Evolutionary conservation across 1,140 invertebrate genomes (phyloP).

Genomic region (Lepeophtheirus salmonis): DNA sequence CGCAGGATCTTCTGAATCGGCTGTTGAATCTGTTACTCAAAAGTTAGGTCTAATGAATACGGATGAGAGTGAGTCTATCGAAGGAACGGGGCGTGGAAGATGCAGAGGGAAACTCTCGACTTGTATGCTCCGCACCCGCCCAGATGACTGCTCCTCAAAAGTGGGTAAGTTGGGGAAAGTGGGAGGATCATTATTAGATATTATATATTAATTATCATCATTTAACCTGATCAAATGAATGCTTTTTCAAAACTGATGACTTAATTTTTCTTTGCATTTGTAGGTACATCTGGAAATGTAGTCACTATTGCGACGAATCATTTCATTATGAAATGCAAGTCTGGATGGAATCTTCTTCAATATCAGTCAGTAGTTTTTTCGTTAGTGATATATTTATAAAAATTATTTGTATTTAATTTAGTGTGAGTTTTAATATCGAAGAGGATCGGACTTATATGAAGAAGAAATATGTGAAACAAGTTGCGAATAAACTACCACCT

Average conservation of each 20-base stretch:
- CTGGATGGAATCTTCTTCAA: background rate
- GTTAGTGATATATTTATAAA: too few relatives aligned
- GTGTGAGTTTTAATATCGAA: background rate
- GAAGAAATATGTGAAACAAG: background rate
- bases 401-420: background rate
- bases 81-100: background rate
- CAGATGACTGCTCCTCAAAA: background rate
- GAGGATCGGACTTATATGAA: constrained; percentile 3
- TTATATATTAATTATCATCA: background rate
- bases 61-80: background rate
- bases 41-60: too few relatives aligned
- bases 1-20: too few relatives aligned
- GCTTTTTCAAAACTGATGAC: background rate
- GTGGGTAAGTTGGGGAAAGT: background rate
- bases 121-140: background rate
- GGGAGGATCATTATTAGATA: background rate
- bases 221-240: background rate
- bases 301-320: background rate
- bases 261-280: background rate
- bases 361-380: background rate
- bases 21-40: too few relatives aligned
- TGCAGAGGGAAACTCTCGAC: background rate
- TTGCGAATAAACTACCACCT: background rate
- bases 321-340: background rate
- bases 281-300: background rate